A percentile compares a stretch with the other conserved stretches of the same genome.
phyloP scores from a whole-genome alignment of 2,888 invertebrate genomes.

The Linnaemya vulpina region DNA sequence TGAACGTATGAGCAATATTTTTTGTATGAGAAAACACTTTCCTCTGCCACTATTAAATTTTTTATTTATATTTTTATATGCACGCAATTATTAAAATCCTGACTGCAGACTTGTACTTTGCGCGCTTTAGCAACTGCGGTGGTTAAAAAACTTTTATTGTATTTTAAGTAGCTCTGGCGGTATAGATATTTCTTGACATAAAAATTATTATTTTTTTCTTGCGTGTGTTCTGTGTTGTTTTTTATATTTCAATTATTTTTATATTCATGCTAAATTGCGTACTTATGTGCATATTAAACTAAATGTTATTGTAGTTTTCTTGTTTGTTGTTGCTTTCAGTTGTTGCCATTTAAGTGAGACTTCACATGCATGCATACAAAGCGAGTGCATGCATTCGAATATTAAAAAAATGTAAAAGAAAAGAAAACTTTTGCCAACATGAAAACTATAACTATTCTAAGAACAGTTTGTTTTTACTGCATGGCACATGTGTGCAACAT shows the following conservation, averaged over 20 bases:
- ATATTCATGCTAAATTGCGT: slow-evolving; percentile 69
- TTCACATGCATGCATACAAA: background rate
- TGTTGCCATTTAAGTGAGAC: slow-evolving; percentile 28
- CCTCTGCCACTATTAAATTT: background rate
- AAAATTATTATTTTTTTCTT: slow-evolving; percentile 27
- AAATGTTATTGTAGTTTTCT: slow-evolving; percentile 66
- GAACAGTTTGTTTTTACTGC: slow-evolving; percentile 66
- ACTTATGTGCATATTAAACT: slow-evolving; percentile 70
- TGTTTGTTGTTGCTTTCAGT: slow-evolving; percentile 33
- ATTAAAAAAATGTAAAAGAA: background rate
- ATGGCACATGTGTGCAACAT: slow-evolving; percentile 70
- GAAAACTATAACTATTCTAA: slow-evolving; percentile 41
- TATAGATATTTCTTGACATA: slow-evolving; percentile 14
- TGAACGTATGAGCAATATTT: background rate
- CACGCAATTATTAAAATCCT: slow-evolving; percentile 8
- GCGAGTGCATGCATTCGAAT: slow-evolving; percentile 29
- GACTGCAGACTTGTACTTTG: slow-evolving; percentile 15
- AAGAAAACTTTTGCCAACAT: slow-evolving; percentile 24
- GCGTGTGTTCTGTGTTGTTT: background rate
- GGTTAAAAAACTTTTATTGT: slow-evolving; percentile 49
- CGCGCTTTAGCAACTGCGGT: slow-evolving; percentile 48
- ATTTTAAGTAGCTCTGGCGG: slow-evolving; percentile 35
- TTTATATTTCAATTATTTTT: slow-evolving; percentile 66
- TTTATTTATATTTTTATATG: slow-evolving; percentile 8
- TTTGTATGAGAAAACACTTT: background rate